These are phyloP conservation scores for Hepsetus odoe DNA, from an alignment of 2,113 vertebrate species.

Conservation along the genomic window DNA sequence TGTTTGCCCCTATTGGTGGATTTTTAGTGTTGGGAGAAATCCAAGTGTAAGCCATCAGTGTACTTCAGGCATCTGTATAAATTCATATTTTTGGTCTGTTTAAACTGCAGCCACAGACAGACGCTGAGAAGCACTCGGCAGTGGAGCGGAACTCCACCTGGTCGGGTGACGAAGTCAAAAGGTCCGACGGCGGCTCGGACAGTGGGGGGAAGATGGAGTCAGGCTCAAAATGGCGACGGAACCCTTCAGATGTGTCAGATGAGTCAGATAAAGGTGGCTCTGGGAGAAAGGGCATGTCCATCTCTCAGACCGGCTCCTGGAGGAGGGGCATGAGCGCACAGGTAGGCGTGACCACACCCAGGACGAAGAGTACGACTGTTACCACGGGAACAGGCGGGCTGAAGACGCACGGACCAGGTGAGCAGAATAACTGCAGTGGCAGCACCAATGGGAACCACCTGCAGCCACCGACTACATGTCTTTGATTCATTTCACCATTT, in stretches of 20 bases:
- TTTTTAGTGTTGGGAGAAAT: too few species aligned
- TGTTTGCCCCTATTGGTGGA: too few species aligned
- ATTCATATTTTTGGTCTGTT: background rate
- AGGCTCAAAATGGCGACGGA: constrained; percentile 87
- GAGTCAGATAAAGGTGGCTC: constrained; percentile 93
- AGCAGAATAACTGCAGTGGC: background rate
- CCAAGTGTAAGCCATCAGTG: too few species aligned
- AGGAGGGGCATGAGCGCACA: constrained; percentile 94
- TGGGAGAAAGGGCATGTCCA: constrained; percentile 82
- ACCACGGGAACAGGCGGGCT: constrained; percentile 69
- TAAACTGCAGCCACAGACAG: constrained; percentile 79
- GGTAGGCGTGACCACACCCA: constrained; percentile 91
- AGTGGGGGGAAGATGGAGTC: constrained; percentile 84
- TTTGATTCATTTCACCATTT: too few species aligned
- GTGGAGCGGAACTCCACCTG: constrained; percentile 81
- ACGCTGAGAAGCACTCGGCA: constrained; percentile 90
- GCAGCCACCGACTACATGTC: too few species aligned
- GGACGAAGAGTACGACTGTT: constrained; percentile 81
- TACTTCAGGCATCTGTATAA: too few species aligned
- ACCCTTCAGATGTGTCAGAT: constrained; percentile 91
- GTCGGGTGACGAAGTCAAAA: constrained; percentile 89
- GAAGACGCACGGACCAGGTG: constrained; percentile 90
- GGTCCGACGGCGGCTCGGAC: constrained; percentile 87
- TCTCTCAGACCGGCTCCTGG: constrained; percentile 96
- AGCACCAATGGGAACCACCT: background rate